Evolutionary conservation across 2,888 invertebrate species (phyloP).

Genomic region (Apoda limacodes): DNA sequence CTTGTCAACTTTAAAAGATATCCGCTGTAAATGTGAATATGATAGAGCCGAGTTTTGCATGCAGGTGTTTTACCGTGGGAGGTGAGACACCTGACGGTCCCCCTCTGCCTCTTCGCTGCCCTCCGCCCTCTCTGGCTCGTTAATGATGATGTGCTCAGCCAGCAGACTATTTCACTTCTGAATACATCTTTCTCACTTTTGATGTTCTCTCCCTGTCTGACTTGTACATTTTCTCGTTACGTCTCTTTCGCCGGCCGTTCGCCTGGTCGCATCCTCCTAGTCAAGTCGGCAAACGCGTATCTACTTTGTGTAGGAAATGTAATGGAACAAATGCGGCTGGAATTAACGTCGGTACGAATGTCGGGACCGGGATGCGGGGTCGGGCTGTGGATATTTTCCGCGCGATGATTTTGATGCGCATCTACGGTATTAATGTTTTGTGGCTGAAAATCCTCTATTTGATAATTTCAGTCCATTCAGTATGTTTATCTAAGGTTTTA

Average conservation of each 20-base stretch:
- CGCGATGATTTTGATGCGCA: slow-evolving; percentile 63
- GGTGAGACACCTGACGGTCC: slow-evolving; percentile 67
- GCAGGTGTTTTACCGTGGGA: slow-evolving; percentile 67
- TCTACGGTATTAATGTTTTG: slow-evolving; percentile 49
- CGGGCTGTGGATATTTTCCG: slow-evolving; percentile 64
- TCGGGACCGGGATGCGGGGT: slow-evolving; percentile 63
- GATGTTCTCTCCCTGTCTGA: slow-evolving; percentile 47
- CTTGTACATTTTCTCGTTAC: slow-evolving; percentile 29
- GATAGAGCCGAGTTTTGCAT: slow-evolving; percentile 56
- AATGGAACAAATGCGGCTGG: slow-evolving; percentile 70
- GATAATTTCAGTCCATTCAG: slow-evolving; percentile 19
- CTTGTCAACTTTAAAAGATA: slow-evolving; percentile 33
- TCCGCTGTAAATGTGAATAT: slow-evolving; percentile 36
- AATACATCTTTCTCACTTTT: slow-evolving; percentile 73
- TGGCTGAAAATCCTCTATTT: slow-evolving; percentile 30
- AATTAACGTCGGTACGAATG: slow-evolving; percentile 68
- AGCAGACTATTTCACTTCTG: slow-evolving; percentile 80
- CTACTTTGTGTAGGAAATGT: slow-evolving; percentile 71
- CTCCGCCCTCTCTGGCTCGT: slow-evolving; percentile 75
- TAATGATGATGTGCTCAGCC: slow-evolving; percentile 84
- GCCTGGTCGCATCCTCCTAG: slow-evolving; percentile 67
- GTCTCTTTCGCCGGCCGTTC: slow-evolving; percentile 46
- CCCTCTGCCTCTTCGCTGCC: slow-evolving; percentile 71
- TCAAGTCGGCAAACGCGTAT: slow-evolving; percentile 69
- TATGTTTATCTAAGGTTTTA: slow-evolving; percentile 13